Conservation (phyloP, 1,140 invertebrate species). For the Camponotus pennsylvanicus region DNA sequence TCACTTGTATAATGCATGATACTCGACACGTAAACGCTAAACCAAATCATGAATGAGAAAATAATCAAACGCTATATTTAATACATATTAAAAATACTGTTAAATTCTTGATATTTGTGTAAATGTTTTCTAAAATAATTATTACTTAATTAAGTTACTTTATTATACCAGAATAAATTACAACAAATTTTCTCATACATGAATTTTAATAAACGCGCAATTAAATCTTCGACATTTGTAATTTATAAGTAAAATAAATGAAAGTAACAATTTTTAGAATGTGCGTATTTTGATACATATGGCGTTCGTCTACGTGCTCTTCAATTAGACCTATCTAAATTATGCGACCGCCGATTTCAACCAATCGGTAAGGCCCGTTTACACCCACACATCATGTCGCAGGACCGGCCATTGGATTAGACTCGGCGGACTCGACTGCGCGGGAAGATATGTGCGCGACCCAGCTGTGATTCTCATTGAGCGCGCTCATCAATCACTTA, state of each 20-base stretch:
- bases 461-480: slow-evolving; percentile 83
- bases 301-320: neutral
- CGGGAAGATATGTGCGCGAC: slow-evolving; percentile 74
- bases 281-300: neutral
- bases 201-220: neutral
- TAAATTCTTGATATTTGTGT: neutral
- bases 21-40: slow-evolving; percentile 8
- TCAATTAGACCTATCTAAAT: slow-evolving; percentile 54
- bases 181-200: neutral
- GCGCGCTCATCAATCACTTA: slow-evolving; percentile 85
- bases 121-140: neutral
- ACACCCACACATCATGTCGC: slow-evolving; percentile 68
- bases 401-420: slow-evolving; percentile 66
- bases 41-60: neutral
- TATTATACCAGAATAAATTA: neutral
- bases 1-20: neutral
- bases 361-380: slow-evolving; percentile 68
- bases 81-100: neutral
- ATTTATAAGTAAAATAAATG: neutral
- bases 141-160: neutral
- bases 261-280: neutral
- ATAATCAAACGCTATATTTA: neutral
- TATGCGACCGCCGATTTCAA: slow-evolving; percentile 27
- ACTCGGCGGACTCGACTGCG: slow-evolving; percentile 66
- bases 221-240: neutral